Percentiles rank a stretch among this genome's conserved stretches.
Evolutionary conservation across 2,113 vertebrate genomes (phyloP).

Genomic region (Aphyosemion australe): DNA sequence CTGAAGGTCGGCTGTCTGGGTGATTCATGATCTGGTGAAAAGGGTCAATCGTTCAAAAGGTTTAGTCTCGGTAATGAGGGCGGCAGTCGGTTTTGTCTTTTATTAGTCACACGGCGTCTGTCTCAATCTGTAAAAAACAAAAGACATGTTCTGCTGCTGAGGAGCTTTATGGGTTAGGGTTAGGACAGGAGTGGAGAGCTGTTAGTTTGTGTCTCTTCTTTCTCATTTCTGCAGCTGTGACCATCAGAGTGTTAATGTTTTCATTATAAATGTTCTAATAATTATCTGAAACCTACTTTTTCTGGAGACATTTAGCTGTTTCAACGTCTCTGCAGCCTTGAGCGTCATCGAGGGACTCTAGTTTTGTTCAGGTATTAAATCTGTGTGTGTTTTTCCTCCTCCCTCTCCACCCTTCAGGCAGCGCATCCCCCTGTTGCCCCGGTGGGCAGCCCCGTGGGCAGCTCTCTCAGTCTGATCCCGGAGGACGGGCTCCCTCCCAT

Average conservation of each 20-base stretch:
- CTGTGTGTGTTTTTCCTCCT: constrained; percentile 23
- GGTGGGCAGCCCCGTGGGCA: constrained; percentile 92
- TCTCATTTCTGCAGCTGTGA: too few species aligned
- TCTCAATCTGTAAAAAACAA: background rate
- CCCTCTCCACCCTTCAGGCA: constrained; percentile 74
- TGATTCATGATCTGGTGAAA: constrained; percentile 32
- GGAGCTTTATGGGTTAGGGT: constrained; percentile 14
- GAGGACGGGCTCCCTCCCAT: constrained; percentile 99
- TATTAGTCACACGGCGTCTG: background rate
- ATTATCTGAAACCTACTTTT: too few species aligned
- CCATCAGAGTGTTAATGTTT: too few species aligned
- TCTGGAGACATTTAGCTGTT: too few species aligned
- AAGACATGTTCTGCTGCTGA: background rate
- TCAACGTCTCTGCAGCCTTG: constrained; percentile 1
- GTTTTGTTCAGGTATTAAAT: background rate
- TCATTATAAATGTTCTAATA: too few species aligned
- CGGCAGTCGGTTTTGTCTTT: background rate
- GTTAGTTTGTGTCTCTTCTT: background rate
- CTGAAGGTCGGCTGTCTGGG: constrained; percentile 21
- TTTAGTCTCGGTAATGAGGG: background rate
- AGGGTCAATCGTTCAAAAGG: constrained; percentile 10
- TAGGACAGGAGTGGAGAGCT: background rate
- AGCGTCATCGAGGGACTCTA: background rate
- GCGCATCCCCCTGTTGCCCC: constrained; percentile 80
- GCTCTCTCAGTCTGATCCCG: constrained; percentile 95